Evolutionary conservation across 2,888 invertebrate species (phyloP), one percentile per base, ranked within the genome.

Genomic region (Plemyria rubiginata): DNA sequence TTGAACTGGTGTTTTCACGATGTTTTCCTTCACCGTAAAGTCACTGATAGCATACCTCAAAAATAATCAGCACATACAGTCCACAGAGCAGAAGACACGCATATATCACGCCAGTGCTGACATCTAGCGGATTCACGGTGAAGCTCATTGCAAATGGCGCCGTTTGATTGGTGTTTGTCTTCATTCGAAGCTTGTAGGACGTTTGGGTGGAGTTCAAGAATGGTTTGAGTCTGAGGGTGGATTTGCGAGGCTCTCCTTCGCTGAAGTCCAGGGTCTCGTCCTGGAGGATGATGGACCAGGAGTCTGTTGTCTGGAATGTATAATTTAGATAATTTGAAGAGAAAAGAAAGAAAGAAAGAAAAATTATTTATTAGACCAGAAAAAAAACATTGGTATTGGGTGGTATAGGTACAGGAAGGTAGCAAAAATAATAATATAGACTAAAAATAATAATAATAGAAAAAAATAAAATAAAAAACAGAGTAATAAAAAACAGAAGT

Each of bases 31-130:
- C 32, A 15, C 3, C 22, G 22, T 22, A 43, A 15, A 40, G 5
- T 43, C 16, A 15, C 15, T 3, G 11, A 52, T 4, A 77, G 32
- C 88, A 88, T 78, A 97, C 96, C 93, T 98, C 98, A 90, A 97
- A 97, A 71, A 98, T 96, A 64, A 98, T 96, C 11, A 98, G 85
- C 1, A 95, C 82, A 77, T 98, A 98, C 12, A 98, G 93, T 0
- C 95, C 94, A 4, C 95, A 74, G 0, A 98, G 89, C n/a, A 98
- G 93, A 0, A 95, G 62, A 3, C 95, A 95, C 0, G 97, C 96
- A 71, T 96, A 96, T 0, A 96, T 85, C 4, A 97, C 95, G 0
- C 98, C 97, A 54, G 94, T 93, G 41, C 94, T 91, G 3, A 93
- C 81, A 73, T 95, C 94, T 51, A 96, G 92, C 0, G 96, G 95